Conservation (phyloP, 2,113 vertebrate genomes). For the Myiopsitta monachus region DNA sequence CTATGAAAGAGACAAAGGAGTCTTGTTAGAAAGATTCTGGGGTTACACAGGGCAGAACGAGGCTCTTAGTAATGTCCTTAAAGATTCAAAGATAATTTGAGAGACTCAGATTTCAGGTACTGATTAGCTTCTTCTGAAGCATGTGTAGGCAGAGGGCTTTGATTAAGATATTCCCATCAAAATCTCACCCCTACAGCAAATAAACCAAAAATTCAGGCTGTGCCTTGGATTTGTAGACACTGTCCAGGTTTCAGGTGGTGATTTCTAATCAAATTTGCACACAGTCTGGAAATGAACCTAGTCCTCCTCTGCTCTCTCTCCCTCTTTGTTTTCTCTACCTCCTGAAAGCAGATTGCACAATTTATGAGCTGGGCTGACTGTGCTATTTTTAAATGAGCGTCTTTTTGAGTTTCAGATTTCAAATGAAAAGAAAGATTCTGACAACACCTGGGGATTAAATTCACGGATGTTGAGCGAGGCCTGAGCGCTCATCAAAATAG, state of each 20-base stretch:
- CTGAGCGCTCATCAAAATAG: background rate
- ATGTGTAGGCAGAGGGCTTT: background rate
- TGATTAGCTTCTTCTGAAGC: background rate
- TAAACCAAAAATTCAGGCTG: background rate
- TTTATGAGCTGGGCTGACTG: background rate
- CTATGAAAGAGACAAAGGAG: background rate
- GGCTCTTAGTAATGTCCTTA: background rate
- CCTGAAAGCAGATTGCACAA: background rate
- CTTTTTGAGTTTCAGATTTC: background rate
- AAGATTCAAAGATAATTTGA: background rate
- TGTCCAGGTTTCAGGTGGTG: background rate
- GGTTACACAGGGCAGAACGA: background rate
- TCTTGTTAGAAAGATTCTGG: background rate
- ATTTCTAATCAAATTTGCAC: background rate
- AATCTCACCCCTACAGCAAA: background rate
- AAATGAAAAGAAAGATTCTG: background rate
- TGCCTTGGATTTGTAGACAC: background rate
- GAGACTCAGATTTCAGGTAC: background rate
- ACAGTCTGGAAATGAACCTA: background rate
- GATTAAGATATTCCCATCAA: background rate
- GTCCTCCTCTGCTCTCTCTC: background rate
- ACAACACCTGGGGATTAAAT: background rate
- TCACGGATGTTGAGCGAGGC: background rate
- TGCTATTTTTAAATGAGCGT: background rate
- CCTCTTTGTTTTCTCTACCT: background rate